A percentile compares a stretch with the other conserved stretches of the same genome.
These are phyloP conservation scores for Gambusia yucatana DNA, from an alignment of 2,797 vertebrate species.

Conservation along the genomic window DNA sequence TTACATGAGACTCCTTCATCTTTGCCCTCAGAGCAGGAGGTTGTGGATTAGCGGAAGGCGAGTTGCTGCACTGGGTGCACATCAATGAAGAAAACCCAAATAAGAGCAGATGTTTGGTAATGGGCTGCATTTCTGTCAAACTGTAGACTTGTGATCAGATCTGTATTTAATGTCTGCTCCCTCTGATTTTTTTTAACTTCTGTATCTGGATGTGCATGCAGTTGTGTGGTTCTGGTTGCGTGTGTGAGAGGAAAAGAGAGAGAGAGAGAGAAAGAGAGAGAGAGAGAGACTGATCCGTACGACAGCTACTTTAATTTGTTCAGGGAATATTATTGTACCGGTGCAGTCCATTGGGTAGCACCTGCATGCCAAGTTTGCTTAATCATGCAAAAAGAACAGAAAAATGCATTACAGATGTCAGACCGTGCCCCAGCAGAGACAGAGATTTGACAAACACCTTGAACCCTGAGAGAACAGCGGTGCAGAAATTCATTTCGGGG, in stretches of 20 bases:
- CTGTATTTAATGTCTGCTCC: slow-evolving; percentile 52
- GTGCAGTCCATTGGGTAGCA: slow-evolving; percentile 77
- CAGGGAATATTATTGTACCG: slow-evolving; percentile 80
- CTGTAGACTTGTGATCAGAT: slow-evolving; percentile 49
- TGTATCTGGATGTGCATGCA: slow-evolving; percentile 5
- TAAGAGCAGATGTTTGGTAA: slow-evolving; percentile 35
- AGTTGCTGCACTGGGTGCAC: slow-evolving; percentile 39
- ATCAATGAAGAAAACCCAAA: slow-evolving; percentile 17
- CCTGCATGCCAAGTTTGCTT: slow-evolving; percentile 84
- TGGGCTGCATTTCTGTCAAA: slow-evolving; percentile 43
- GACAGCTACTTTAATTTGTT: slow-evolving; percentile 84
- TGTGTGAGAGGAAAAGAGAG: slow-evolving; percentile 21
- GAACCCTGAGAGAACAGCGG: slow-evolving; percentile 62
- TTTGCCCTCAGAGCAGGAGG: slow-evolving; percentile 55
- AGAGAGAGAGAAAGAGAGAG: slow-evolving; percentile 15
- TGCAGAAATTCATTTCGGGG: slow-evolving; percentile 61
- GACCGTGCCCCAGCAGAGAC: slow-evolving; percentile 66
- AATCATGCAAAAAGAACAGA: slow-evolving; percentile 84
- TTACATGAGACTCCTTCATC: slow-evolving; percentile 83
- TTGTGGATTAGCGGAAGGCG: slow-evolving; percentile 50
- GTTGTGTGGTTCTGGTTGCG: neutral
- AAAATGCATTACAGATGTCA: slow-evolving; percentile 80
- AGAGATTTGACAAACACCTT: slow-evolving; percentile 77
- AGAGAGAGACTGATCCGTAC: slow-evolving; percentile 73
- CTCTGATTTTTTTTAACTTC: slow-evolving; percentile 14